Evolutionary conservation across 2,113 vertebrate species (phyloP).

Genomic region (Bubalus kerabau): DNA sequence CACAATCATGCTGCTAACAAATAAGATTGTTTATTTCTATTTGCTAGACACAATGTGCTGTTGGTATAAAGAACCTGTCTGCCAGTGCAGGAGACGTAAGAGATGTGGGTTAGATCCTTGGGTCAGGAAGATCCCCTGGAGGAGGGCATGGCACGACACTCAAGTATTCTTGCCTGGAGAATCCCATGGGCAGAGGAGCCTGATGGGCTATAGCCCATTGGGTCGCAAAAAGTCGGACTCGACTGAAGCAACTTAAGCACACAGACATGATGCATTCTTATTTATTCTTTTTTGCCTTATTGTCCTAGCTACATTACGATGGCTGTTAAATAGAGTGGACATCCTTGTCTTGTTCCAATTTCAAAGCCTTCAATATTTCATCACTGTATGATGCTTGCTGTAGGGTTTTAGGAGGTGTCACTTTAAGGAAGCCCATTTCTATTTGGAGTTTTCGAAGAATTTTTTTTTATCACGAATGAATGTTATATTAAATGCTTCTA

Average conservation of each 20-base stretch:
- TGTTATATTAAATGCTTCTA: not conserved
- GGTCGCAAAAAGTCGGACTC: not conserved
- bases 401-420: not conserved
- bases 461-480: slow-evolving; percentile 1
- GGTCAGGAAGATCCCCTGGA: not conserved
- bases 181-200: not conserved
- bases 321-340: not conserved
- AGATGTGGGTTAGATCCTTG: not conserved
- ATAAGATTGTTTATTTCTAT: not conserved
- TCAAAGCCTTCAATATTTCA: not conserved
- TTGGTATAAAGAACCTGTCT: not conserved
- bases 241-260: not conserved
- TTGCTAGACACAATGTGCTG: not conserved
- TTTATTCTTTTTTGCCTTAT: not conserved
- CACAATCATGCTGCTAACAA: not conserved
- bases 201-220: not conserved
- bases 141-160: not conserved
- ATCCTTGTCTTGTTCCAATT: not conserved
- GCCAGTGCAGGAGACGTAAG: not conserved
- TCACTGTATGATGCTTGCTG: not conserved
- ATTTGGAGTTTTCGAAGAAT: slow-evolving; percentile 46
- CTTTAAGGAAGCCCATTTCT: slow-evolving; percentile 12
- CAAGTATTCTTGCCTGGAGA: not conserved
- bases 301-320: not conserved
- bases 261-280: not conserved